Conservation (phyloP, 2,888 invertebrate genomes). For the Drosophila putrida region DNA sequence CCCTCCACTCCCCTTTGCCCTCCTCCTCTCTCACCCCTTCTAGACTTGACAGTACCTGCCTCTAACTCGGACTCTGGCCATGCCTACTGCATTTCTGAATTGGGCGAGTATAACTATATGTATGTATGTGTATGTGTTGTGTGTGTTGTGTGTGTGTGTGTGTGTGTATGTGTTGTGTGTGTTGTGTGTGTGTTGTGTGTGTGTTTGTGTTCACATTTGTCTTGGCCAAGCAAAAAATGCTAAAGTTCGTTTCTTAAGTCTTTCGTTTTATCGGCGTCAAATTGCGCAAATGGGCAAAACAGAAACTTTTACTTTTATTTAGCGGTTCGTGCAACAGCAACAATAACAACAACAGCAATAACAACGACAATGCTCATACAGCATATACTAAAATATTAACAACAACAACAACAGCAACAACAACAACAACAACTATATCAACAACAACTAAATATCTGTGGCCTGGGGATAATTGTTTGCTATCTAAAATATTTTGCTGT, state of each 20-base stretch:
- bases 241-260: conserved; percentile 77
- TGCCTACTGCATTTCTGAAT: conserved; percentile 34
- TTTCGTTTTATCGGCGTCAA: conserved; percentile 63
- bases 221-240: conserved; percentile 36
- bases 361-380: conserved; percentile 9
- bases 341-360: conserved; percentile 13
- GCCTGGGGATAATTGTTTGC: conserved; percentile 65
- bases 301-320: conserved; percentile 62
- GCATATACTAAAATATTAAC: conserved; percentile 26
- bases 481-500: conserved; percentile 59
- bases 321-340: conserved; percentile 38
- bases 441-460: conserved; percentile 21
- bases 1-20: background rate
- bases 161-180: no score
- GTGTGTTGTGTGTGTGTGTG: background rate
- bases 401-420: conserved; percentile 17
- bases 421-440: conserved; percentile 9
- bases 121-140: background rate
- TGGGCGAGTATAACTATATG: conserved; percentile 4
- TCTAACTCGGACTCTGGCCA: conserved; percentile 9
- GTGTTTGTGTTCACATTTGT: conserved; percentile 2
- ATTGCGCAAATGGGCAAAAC: conserved; percentile 60
- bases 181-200: background rate
- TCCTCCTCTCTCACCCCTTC: background rate
- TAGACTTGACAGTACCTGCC: background rate